These are phyloP conservation scores for Spea bombifrons DNA, from an alignment of 2,113 vertebrate genomes.

Conservation along the genomic window DNA sequence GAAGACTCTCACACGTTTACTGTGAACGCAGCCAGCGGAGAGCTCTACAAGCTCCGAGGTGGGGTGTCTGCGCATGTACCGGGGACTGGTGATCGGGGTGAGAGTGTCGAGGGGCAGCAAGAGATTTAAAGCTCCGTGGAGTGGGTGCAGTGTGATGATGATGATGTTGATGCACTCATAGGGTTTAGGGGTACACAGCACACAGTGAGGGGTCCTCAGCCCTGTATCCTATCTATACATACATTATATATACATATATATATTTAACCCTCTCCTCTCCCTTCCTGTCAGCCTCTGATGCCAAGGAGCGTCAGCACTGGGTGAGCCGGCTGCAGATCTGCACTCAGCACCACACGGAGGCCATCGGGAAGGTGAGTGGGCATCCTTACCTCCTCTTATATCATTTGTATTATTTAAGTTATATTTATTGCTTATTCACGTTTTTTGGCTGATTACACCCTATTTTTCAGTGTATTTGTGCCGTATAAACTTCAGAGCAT, in stretches of 20 bases:
- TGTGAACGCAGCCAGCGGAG: conserved; percentile 93
- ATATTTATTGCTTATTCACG: not conserved
- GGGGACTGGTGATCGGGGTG: not conserved
- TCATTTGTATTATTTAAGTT: not conserved
- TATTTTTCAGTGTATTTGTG: no score
- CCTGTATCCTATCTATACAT: no score
- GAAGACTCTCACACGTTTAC: conserved; percentile 98
- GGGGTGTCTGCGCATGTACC: conserved; percentile 23
- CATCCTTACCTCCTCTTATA: not conserved
- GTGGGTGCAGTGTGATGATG: not conserved
- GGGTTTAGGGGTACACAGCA: no score
- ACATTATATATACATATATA: no score
- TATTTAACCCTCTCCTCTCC: not conserved
- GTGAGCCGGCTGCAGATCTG: conserved; percentile 97
- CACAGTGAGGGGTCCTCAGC: no score
- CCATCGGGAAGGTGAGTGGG: conserved; percentile 87
- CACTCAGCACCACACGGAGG: conserved; percentile 96
- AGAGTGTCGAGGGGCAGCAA: not conserved
- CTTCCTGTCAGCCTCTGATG: conserved; percentile 76
- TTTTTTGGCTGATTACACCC: no score
- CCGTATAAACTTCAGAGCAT: no score
- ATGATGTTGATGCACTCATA: no score
- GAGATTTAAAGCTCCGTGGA: no score
- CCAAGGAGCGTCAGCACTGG: conserved; percentile 97
- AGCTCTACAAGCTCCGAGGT: conserved; percentile 98